Conservation (phyloP, 2,888 invertebrate genomes). For the Muscina levida region DNA sequence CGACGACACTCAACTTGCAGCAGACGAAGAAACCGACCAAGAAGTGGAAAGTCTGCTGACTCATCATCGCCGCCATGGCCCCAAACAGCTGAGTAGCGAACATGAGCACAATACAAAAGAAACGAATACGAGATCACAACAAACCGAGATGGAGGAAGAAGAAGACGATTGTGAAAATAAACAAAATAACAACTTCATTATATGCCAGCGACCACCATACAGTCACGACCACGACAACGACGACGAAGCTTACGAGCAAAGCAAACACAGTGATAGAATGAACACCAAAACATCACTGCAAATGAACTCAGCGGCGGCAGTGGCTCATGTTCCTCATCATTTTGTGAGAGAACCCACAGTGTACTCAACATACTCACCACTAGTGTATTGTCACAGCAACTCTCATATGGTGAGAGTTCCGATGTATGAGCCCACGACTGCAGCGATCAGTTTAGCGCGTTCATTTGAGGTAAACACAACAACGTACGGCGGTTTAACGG, state of each 20-base stretch:
- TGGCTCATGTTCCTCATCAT: conserved; percentile 13
- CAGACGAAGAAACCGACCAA: conserved; percentile 16
- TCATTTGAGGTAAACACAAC: conserved; percentile 73
- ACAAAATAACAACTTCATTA: conserved; percentile 63
- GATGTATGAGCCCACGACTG: conserved; percentile 52
- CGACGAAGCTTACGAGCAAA: conserved; percentile 40
- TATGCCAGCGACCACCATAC: conserved; percentile 43
- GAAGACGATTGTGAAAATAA: conserved; percentile 68
- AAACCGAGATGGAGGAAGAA: conserved; percentile 66
- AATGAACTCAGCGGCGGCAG: conserved; percentile 35
- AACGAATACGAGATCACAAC: conserved; percentile 74
- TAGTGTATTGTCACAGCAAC: conserved; percentile 13
- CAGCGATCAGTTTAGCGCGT: conserved; percentile 76
- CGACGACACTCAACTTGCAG: neutral
- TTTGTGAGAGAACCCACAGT: conserved; percentile 34
- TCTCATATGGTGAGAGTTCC: conserved; percentile 10
- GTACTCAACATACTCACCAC: conserved; percentile 14
- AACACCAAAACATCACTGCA: conserved; percentile 40
- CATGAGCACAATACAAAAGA: conserved; percentile 29
- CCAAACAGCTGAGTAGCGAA: conserved; percentile 10
- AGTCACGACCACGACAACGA: conserved; percentile 45
- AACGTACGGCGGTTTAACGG: conserved; percentile 46
- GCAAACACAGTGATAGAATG: conserved; percentile 46
- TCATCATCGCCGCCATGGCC: conserved; percentile 39
- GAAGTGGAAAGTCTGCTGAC: conserved; percentile 37